Percentiles rank a stretch among this genome's conserved stretches.
These are phyloP conservation scores for Phenganax subtilis DNA, from an alignment of 92 coral and sea anemone genomes.

Conservation along the genomic window DNA sequence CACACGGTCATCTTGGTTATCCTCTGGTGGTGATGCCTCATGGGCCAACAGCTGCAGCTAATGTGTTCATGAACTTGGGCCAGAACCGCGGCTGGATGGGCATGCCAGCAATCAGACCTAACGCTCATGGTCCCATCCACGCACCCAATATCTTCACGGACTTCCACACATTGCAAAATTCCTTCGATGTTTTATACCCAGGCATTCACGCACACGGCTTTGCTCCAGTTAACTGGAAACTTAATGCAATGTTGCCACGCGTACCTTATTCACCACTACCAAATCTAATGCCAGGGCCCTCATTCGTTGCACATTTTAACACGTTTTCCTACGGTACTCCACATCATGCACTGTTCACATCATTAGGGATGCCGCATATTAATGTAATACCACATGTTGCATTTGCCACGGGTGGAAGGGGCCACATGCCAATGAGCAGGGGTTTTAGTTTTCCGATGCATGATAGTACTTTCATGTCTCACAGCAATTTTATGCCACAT, in stretches of 20 bases:
- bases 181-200: conserved; percentile 32
- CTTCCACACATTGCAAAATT: conserved; percentile 27
- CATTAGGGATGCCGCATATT: conserved; percentile 20
- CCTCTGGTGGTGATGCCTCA: conserved; percentile 41
- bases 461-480: neutral
- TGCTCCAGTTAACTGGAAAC: conserved; percentile 38
- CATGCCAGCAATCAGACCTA: conserved; percentile 37
- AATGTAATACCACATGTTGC: conserved; percentile 29
- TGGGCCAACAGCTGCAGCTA: conserved; percentile 23
- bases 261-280: conserved; percentile 12
- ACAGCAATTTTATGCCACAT: neutral
- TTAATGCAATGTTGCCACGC: conserved; percentile 35
- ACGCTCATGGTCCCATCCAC: conserved; percentile 25
- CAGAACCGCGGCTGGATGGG: conserved; percentile 41
- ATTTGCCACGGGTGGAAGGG: conserved; percentile 1
- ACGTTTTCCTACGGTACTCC: conserved; percentile 15
- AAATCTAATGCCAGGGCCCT: conserved; percentile 26
- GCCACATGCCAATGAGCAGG: neutral
- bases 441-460: conserved; percentile 8
- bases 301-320: conserved; percentile 6
- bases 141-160: conserved; percentile 33
- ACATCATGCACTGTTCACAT: conserved; percentile 9
- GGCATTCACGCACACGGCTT: conserved; percentile 39
- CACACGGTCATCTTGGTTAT: conserved; percentile 27
- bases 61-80: conserved; percentile 37